Evolutionary conservation across 2,797 vertebrate genomes (phyloP).

Genomic region (Karalla daura): DNA sequence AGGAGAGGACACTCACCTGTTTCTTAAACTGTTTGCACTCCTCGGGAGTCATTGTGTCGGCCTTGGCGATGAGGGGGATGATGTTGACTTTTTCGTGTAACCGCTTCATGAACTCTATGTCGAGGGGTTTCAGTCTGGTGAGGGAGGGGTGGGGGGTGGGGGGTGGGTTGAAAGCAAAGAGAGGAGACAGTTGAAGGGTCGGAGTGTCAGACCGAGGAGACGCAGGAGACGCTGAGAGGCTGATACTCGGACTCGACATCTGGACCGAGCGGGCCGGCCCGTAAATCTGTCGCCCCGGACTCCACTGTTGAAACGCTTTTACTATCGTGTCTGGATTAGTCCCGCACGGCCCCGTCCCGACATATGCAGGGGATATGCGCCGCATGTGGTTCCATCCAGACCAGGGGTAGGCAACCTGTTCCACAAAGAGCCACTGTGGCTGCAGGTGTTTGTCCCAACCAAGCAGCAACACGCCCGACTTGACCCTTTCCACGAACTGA

Average conservation of each 20-base stretch:
- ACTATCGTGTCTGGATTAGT: too few species aligned
- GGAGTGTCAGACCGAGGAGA: neutral
- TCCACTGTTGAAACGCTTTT: too few species aligned
- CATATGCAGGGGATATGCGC: too few species aligned
- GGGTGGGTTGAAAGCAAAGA: too few species aligned
- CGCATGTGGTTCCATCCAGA: too few species aligned
- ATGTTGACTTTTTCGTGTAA: slow-evolving; percentile 98
- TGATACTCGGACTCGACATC: slow-evolving; percentile 42
- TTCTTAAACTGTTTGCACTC: slow-evolving; percentile 98
- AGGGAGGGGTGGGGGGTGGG: too few species aligned
- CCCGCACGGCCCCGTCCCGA: too few species aligned
- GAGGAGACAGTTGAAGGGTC: neutral
- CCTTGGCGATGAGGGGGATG: slow-evolving; percentile 97
- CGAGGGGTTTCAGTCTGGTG: slow-evolving; percentile 93
- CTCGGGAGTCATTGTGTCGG: slow-evolving; percentile 95
- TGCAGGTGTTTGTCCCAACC: too few species aligned
- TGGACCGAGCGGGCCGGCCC: slow-evolving; percentile 16
- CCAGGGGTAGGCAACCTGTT: too few species aligned
- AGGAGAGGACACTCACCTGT: slow-evolving; percentile 83
- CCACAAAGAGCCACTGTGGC: too few species aligned
- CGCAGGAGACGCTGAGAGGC: neutral
- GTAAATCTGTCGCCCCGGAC: slow-evolving; percentile 23
- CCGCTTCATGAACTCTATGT: slow-evolving; percentile 98
- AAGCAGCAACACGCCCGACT: too few species aligned
- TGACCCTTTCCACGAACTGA: too few species aligned